These are phyloP conservation scores for Acronicta psi DNA, from an alignment of 2,888 invertebrate species.

Conservation along the genomic window DNA sequence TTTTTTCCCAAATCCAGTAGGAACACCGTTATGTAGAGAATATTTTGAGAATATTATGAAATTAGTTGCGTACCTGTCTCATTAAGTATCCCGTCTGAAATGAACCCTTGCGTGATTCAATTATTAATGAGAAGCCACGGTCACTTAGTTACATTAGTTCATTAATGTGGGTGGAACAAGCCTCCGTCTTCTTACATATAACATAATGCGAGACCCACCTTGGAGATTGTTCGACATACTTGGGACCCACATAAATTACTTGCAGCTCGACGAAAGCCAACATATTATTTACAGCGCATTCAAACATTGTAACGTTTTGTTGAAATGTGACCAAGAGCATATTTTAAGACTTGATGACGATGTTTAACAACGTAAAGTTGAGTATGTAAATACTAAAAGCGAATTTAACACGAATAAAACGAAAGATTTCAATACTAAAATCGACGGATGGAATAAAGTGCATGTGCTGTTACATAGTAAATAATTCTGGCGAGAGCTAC, in stretches of 20 bases:
- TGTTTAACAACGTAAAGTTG: conserved; percentile 22
- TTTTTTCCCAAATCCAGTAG: no score
- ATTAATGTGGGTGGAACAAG: conserved; percentile 56
- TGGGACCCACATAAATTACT: conserved; percentile 41
- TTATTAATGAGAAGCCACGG: conserved; percentile 67
- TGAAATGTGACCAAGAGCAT: conserved; percentile 11
- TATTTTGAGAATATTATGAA: conserved; percentile 56
- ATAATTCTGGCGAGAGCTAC: conserved; percentile 84
- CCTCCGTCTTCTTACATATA: conserved; percentile 47
- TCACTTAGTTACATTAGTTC: conserved; percentile 68
- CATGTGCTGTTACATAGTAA: conserved; percentile 86
- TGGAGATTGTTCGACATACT: conserved; percentile 42
- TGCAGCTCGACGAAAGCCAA: conserved; percentile 12
- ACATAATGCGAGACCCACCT: conserved; percentile 40
- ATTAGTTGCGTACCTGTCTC: conserved; percentile 62
- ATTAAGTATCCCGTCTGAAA: conserved; percentile 60
- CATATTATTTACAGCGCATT: conserved; percentile 16
- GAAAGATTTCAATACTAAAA: conserved; percentile 79
- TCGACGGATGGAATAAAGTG: conserved; percentile 81
- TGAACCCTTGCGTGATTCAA: conserved; percentile 67
- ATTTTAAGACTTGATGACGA: conserved; percentile 11
- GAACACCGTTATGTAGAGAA: conserved; percentile 49
- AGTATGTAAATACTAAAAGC: conserved; percentile 47
- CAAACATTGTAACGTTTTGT: conserved; percentile 12
- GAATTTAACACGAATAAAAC: conserved; percentile 68